Conservation (phyloP, 2,113 vertebrate genomes). For the Ramphastos sulfuratus region DNA sequence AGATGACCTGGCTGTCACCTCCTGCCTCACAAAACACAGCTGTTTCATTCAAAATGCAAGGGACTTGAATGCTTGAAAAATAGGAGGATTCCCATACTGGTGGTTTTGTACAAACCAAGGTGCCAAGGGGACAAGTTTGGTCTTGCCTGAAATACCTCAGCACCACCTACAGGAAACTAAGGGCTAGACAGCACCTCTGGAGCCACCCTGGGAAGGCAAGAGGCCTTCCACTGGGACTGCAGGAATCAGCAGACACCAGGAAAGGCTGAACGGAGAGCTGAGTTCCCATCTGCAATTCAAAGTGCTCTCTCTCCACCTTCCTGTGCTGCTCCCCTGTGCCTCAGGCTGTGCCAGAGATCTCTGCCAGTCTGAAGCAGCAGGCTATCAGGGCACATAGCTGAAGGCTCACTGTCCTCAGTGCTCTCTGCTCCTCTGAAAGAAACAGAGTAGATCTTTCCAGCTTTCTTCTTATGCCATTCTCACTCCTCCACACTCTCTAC, state of each 20-base stretch:
- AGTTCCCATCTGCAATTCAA: constrained; percentile 27
- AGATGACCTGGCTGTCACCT: background rate
- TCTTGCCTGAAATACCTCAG: constrained; percentile 62
- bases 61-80: background rate
- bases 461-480: constrained; percentile 18
- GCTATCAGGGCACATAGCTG: background rate
- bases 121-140: background rate
- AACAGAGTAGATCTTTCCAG: background rate
- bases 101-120: background rate
- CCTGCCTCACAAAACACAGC: background rate
- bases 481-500: constrained; percentile 13
- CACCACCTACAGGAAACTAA: constrained; percentile 61
- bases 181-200: background rate
- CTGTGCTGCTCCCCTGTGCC: background rate
- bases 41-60: background rate
- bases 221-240: background rate
- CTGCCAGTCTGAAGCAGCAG: background rate
- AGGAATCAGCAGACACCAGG: background rate
- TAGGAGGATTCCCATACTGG: background rate
- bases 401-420: background rate
- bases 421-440: background rate
- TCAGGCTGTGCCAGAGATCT: background rate
- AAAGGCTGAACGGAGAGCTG: background rate
- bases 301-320: background rate
- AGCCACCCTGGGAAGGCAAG: background rate